A percentile compares a stretch with the other conserved stretches of the same genome.
Conservation (phyloP, 2,888 invertebrate species). For the Nemotelus pantherinus region DNA sequence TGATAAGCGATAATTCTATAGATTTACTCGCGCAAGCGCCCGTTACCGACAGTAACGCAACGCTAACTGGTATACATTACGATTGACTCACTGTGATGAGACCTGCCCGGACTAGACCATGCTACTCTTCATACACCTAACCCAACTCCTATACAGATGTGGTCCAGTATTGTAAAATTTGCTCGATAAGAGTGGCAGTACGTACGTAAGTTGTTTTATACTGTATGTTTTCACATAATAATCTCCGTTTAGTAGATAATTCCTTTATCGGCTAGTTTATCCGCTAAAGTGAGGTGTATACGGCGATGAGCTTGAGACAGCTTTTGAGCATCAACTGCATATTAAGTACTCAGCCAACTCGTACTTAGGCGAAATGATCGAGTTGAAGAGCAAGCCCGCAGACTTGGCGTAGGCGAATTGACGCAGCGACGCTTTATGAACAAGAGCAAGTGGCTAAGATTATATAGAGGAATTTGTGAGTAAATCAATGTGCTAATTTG, state of each 20-base stretch:
- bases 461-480: background rate
- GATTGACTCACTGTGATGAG: background rate
- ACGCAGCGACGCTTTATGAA: background rate
- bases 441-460: conserved; percentile 5
- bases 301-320: too few relatives aligned
- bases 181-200: background rate
- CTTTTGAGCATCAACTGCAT: too few relatives aligned
- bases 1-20: background rate
- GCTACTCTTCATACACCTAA: background rate
- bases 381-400: too few relatives aligned
- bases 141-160: background rate
- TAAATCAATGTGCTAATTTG: conserved; percentile 12
- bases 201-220: background rate
- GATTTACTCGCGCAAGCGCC: conserved; percentile 17
- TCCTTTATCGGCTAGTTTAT: background rate
- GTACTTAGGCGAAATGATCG: too few relatives aligned
- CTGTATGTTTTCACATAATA: conserved; percentile 17
- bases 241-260: background rate
- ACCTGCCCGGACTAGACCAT: too few relatives aligned
- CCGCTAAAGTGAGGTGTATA: too few relatives aligned
- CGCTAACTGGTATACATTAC: conserved; percentile 22
- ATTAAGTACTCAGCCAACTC: too few relatives aligned
- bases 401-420: too few relatives aligned
- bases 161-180: background rate
- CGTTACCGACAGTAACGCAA: conserved; percentile 3